phyloP scores from a whole-genome alignment of 1,140 invertebrate genomes.

The Tachypleus tridentatus region DNA sequence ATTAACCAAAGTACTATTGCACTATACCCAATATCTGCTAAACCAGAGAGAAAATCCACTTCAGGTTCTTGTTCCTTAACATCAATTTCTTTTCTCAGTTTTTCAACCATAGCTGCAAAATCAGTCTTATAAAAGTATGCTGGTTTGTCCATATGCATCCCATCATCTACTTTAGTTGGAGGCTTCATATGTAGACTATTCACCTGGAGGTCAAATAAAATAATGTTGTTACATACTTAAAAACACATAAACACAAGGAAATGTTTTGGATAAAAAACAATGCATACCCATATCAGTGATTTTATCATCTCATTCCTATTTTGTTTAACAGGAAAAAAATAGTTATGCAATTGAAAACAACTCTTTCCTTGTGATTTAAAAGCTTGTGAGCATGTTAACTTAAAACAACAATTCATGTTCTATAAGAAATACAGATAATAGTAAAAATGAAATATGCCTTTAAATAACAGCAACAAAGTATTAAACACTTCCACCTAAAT shows the following conservation, averaged over 20 bases:
- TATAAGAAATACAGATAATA: too few species aligned
- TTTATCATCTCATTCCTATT: conserved; percentile 3
- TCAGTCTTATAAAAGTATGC: conserved; percentile 27
- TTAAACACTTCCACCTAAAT: too few species aligned
- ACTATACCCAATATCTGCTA: conserved; percentile 17
- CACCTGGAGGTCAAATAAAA: neutral
- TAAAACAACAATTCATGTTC: too few species aligned
- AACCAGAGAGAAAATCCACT: conserved; percentile 16
- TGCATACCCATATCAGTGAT: conserved; percentile 8
- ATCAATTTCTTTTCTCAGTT: conserved; percentile 24
- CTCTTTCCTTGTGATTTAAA: too few species aligned
- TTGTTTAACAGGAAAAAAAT: too few species aligned
- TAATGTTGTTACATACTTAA: neutral
- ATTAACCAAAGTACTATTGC: too few species aligned
- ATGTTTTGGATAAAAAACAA: conserved; percentile 16
- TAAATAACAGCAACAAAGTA: too few species aligned
- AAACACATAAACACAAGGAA: neutral
- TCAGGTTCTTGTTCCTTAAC: conserved; percentile 4
- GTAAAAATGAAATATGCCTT: too few species aligned
- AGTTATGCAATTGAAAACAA: too few species aligned
- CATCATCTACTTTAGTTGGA: conserved; percentile 5
- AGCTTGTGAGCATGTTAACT: too few species aligned
- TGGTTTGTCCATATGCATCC: conserved; percentile 5
- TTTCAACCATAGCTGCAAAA: conserved; percentile 24
- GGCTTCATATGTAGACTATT: neutral